Conservation (phyloP, 2,888 invertebrate species). For the Timema podura region DNA sequence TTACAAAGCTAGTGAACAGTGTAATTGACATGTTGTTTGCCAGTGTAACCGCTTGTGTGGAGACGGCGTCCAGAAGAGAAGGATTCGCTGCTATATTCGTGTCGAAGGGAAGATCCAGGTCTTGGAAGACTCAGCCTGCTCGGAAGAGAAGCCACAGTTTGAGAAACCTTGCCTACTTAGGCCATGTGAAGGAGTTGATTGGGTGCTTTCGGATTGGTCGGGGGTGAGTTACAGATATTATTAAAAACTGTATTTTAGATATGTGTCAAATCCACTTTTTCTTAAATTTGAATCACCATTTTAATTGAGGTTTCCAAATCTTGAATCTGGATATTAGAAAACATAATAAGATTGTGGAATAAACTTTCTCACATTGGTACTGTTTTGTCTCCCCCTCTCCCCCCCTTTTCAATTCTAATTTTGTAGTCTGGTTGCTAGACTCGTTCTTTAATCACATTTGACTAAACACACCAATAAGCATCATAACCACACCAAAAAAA, state of each 20-base stretch:
- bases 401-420: no score
- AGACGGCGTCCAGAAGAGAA: slow-evolving; percentile 75
- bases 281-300: background rate
- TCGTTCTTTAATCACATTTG: no score
- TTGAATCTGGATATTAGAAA: background rate
- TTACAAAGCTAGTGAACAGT: no score
- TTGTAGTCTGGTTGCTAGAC: no score
- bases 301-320: background rate
- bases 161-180: slow-evolving; percentile 69
- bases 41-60: slow-evolving; percentile 91
- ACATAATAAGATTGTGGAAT: background rate
- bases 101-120: slow-evolving; percentile 59
- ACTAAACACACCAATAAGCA: no score
- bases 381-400: no score
- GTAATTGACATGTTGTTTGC: slow-evolving; percentile 26
- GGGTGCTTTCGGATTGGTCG: slow-evolving; percentile 83
- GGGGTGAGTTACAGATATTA: slow-evolving; percentile 59
- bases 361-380: background rate
- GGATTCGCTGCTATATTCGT: slow-evolving; percentile 74
- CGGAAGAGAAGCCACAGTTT: slow-evolving; percentile 63
- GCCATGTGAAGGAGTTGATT: slow-evolving; percentile 89
- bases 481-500: no score
- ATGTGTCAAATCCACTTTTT: background rate
- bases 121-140: slow-evolving; percentile 56
- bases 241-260: background rate